These are phyloP conservation scores for Chaitophorus viminalis DNA, from an alignment of 2,888 invertebrate genomes.

Conservation along the genomic window DNA sequence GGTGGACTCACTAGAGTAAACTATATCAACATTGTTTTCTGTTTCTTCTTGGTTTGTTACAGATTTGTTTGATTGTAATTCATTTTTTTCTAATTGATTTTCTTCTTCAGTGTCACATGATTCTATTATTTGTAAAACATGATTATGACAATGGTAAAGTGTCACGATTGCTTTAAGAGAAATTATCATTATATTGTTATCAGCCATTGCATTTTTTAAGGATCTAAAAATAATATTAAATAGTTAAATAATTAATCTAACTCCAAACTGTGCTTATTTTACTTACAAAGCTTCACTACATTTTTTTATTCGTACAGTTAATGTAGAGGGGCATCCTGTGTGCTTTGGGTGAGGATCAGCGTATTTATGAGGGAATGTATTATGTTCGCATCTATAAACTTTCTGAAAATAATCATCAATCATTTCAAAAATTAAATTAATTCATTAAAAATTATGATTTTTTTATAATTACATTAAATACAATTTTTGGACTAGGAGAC, in stretches of 20 bases:
- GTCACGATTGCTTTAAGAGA: slow-evolving; percentile 35
- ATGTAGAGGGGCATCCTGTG: slow-evolving; percentile 41
- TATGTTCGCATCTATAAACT: slow-evolving; percentile 47
- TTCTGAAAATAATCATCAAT: slow-evolving; percentile 33
- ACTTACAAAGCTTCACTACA: slow-evolving; percentile 35
- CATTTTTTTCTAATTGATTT: no score
- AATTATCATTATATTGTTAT: background rate
- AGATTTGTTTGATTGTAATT: background rate
- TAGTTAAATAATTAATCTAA: background rate
- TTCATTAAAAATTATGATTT: background rate
- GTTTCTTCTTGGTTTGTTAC: background rate
- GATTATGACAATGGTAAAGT: slow-evolving; percentile 35
- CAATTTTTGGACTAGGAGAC: background rate
- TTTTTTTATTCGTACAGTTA: slow-evolving; percentile 45
- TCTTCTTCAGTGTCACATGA: background rate
- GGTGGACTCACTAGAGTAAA: background rate
- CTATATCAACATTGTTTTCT: background rate
- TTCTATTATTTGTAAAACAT: background rate
- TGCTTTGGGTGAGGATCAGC: slow-evolving; percentile 40
- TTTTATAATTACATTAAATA: slow-evolving; percentile 34
- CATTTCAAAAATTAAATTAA: background rate
- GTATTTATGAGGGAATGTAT: slow-evolving; percentile 32
- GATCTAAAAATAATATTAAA: slow-evolving; percentile 26
- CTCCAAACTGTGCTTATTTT: background rate
- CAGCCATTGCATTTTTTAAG: background rate